A percentile compares a stretch with the other conserved stretches of the same genome.
Evolutionary conservation across 2,797 vertebrate species (phyloP).

Genomic region (Gallirallus australis): DNA sequence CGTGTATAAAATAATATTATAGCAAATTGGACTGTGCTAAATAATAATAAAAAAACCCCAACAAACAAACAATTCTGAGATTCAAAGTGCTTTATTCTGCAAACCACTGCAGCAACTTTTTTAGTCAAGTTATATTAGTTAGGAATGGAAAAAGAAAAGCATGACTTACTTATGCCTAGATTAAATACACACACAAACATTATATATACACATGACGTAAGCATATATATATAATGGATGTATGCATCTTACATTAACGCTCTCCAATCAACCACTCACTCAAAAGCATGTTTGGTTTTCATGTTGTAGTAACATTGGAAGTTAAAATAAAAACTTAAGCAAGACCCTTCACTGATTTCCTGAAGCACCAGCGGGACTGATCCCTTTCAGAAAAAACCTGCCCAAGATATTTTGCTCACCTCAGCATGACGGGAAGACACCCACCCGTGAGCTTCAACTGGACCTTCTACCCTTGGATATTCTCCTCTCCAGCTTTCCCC

Average conservation of each 20-base stretch:
- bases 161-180: slow-evolving; percentile 58
- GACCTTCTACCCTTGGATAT: accelerated
- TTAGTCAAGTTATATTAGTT: slow-evolving; percentile 79
- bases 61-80: slow-evolving; percentile 67
- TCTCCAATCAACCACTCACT: slow-evolving; percentile 17
- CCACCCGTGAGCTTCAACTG: not conserved
- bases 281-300: slow-evolving; percentile 49
- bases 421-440: accelerated
- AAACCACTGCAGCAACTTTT: slow-evolving; percentile 78
- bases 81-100: slow-evolving; percentile 86
- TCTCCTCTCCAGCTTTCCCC: not conserved
- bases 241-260: not conserved
- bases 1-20: slow-evolving; percentile 83
- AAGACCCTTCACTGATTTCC: not conserved
- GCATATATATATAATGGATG: slow-evolving; percentile 32
- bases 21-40: slow-evolving; percentile 72
- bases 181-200: slow-evolving; percentile 51
- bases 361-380: accelerated
- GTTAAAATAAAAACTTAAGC: not conserved
- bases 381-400: not conserved
- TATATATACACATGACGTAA: not conserved
- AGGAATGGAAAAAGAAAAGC: slow-evolving; percentile 68
- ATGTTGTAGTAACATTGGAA: not conserved
- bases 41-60: slow-evolving; percentile 35
- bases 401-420: not conserved